phyloP scores from a whole-genome alignment of 2,797 vertebrate genomes.

The Clarias platycephalus region DNA sequence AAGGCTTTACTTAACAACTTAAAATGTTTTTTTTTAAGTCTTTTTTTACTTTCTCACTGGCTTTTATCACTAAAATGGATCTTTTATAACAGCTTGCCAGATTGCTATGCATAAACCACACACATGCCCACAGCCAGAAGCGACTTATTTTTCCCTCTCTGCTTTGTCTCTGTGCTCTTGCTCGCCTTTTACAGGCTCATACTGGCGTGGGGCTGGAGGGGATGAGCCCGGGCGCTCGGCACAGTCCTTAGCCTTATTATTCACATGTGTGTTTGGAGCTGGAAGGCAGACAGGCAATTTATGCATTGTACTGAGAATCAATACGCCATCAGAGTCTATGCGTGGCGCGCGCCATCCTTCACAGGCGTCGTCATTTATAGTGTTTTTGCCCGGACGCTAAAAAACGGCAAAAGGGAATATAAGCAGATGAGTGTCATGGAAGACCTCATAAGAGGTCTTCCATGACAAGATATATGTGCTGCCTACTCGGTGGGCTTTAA shows the following conservation, averaged over 20 bases:
- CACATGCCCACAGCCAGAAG: conserved; percentile 52
- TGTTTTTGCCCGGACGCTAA: conserved; percentile 79
- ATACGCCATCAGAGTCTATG: conserved; percentile 82
- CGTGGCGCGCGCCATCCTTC: conserved; percentile 72
- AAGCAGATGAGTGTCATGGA: conserved; percentile 56
- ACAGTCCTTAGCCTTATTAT: conserved; percentile 69
- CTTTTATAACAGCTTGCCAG: conserved; percentile 55
- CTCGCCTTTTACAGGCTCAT: conserved; percentile 14
- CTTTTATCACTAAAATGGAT: conserved; percentile 57
- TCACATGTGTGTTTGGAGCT: conserved; percentile 77
- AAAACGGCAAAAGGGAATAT: conserved; percentile 67
- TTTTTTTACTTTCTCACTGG: conserved; percentile 32
- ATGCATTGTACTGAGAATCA: conserved; percentile 78
- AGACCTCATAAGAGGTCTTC: conserved; percentile 60
- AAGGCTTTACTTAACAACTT: conserved; percentile 61
- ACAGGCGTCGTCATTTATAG: conserved; percentile 77
- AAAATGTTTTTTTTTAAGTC: conserved; percentile 45
- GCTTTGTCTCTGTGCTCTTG: conserved; percentile 17
- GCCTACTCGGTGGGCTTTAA: conserved; percentile 44
- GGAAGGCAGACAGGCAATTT: conserved; percentile 82
- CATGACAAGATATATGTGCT: conserved; percentile 48
- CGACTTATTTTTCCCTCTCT: conserved; percentile 16
- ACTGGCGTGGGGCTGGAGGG: conserved; percentile 28
- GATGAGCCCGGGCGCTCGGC: conserved; percentile 35
- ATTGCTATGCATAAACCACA: conserved; percentile 54